These are phyloP conservation scores for Acanthurus tractus DNA, from an alignment of 2,797 vertebrate genomes.

Conservation along the genomic window DNA sequence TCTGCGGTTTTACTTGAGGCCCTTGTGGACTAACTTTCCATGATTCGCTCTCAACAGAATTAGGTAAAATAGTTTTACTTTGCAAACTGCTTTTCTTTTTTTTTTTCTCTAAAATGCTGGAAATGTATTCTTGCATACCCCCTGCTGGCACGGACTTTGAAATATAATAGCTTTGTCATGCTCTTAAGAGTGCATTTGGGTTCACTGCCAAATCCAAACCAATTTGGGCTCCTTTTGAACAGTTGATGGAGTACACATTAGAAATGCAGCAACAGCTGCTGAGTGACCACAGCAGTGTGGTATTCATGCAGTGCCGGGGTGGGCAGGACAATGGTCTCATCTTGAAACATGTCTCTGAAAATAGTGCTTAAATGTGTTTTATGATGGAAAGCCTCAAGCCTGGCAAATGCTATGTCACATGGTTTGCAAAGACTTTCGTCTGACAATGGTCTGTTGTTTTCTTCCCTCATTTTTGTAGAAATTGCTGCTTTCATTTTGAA, in stretches of 20 bases:
- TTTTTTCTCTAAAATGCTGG: conserved; percentile 8
- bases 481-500: conserved; percentile 22
- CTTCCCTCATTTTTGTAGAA: conserved; percentile 18
- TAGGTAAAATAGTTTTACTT: conserved; percentile 42
- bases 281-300: conserved; percentile 61
- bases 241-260: conserved; percentile 63
- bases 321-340: conserved; percentile 63
- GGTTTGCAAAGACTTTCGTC: conserved; percentile 37
- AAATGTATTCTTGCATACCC: conserved; percentile 47
- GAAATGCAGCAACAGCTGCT: conserved; percentile 77
- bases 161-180: conserved; percentile 55
- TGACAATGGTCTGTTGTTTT: conserved; percentile 35
- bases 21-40: conserved; percentile 29
- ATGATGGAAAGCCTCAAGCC: conserved; percentile 51
- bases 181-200: conserved; percentile 61
- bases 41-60: conserved; percentile 32
- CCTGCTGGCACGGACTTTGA: conserved; percentile 57
- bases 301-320: conserved; percentile 67
- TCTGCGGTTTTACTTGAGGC: background rate
- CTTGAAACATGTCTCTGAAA: conserved; percentile 64
- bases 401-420: conserved; percentile 51
- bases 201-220: conserved; percentile 65
- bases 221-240: conserved; percentile 67
- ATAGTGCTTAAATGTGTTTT: conserved; percentile 57
- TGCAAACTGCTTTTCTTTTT: conserved; percentile 16